phyloP scores from a whole-genome alignment of 2,888 invertebrate species.

The Trichopoda pennipes region DNA sequence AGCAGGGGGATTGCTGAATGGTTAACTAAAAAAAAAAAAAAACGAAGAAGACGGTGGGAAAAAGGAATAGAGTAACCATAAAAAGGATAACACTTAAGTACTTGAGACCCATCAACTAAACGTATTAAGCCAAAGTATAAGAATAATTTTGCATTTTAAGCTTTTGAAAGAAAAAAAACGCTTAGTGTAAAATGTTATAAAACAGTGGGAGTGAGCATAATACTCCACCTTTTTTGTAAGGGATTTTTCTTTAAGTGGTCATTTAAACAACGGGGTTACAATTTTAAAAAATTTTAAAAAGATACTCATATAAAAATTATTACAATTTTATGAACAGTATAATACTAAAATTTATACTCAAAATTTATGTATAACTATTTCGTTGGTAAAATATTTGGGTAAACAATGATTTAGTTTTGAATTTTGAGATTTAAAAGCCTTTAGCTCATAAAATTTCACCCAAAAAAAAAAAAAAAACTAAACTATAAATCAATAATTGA shows the following conservation, averaged over 20 bases:
- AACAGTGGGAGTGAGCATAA: slow-evolving; percentile 46
- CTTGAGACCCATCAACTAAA: slow-evolving; percentile 73
- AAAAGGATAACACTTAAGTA: slow-evolving; percentile 75
- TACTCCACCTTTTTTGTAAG: background rate
- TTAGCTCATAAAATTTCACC: background rate
- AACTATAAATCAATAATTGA: no score
- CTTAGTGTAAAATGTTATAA: slow-evolving; percentile 11
- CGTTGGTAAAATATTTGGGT: no score
- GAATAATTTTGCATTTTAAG: slow-evolving; percentile 57
- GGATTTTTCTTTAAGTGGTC: slow-evolving; percentile 61
- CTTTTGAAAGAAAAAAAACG: slow-evolving; percentile 25
- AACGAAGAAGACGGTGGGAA: no score
- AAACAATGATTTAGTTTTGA: background rate
- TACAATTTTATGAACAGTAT: background rate
- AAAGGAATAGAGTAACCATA: slow-evolving; percentile 65
- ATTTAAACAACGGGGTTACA: slow-evolving; percentile 64
- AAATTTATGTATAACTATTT: no score
- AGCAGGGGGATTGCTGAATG: slow-evolving; percentile 13
- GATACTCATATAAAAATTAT: background rate
- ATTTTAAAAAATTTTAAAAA: no score
- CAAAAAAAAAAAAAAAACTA: no score
- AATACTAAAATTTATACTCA: no score
- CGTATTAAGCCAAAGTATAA: slow-evolving; percentile 42
- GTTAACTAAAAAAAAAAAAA: slow-evolving; percentile 11
- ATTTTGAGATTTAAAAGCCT: background rate